phyloP scores from a whole-genome alignment of 1,140 invertebrate species.

The Probaryconus sp. region DNA sequence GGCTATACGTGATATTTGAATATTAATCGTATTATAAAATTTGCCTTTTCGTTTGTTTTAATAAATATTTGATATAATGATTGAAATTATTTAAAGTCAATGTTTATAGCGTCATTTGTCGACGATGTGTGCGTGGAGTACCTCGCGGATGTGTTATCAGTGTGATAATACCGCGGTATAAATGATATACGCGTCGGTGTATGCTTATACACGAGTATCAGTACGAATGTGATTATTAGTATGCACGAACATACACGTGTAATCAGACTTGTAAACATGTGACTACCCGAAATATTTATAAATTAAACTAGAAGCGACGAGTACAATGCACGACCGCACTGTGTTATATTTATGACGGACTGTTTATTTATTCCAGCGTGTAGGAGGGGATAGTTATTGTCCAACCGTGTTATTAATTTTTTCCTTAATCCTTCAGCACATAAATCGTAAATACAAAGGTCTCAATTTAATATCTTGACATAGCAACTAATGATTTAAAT shows the following conservation, averaged over 20 bases:
- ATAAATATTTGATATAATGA: slow-evolving; percentile 31
- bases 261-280: slow-evolving; percentile 48
- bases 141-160: slow-evolving; percentile 21
- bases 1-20: slow-evolving; percentile 13
- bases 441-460: too few species aligned
- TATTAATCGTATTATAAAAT: slow-evolving; percentile 29
- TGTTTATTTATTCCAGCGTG: too few species aligned
- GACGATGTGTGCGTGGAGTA: neutral
- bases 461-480: too few species aligned
- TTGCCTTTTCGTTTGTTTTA: slow-evolving; percentile 20
- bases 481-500: too few species aligned
- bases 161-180: slow-evolving; percentile 20
- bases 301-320: slow-evolving; percentile 26
- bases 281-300: slow-evolving; percentile 48
- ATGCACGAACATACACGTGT: slow-evolving; percentile 53
- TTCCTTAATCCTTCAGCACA: too few species aligned
- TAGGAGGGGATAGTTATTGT: too few species aligned
- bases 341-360: slow-evolving; percentile 38
- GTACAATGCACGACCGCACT: slow-evolving; percentile 8
- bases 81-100: slow-evolving; percentile 48
- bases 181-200: slow-evolving; percentile 48
- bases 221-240: slow-evolving; percentile 41
- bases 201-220: slow-evolving; percentile 11
- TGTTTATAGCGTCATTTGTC: slow-evolving; percentile 36
- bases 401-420: too few species aligned